Evolutionary conservation across 2,888 invertebrate species (phyloP).

Genomic region (Pogonocherus hispidulus): DNA sequence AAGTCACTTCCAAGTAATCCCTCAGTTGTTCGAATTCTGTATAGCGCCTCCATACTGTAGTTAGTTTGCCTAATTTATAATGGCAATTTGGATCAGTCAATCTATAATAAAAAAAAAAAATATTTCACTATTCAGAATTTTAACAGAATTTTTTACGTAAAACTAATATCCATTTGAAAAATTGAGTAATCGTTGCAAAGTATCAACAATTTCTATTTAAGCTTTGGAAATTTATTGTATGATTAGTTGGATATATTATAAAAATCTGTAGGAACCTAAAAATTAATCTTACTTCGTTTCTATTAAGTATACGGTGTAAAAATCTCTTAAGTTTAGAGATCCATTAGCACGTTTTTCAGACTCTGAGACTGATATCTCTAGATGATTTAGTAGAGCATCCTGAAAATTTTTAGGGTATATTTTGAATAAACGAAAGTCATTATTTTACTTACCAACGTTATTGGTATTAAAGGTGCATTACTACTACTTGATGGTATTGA

Average conservation of each 20-base stretch:
- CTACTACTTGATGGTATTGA: background rate
- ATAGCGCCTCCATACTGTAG: conserved; percentile 84
- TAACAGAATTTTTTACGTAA: no score
- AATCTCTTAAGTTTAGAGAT: conserved; percentile 81
- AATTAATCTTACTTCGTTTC: conserved; percentile 78
- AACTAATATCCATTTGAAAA: no score
- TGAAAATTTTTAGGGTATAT: conserved; percentile 56
- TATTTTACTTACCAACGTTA: conserved; percentile 10
- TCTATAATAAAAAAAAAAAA: conserved; percentile 68
- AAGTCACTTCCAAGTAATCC: conserved; percentile 82
- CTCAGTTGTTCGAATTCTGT: conserved; percentile 88
- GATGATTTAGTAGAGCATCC: conserved; percentile 79
- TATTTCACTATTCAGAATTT: no score
- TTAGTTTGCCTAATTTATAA: conserved; percentile 74
- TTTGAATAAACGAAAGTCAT: background rate
- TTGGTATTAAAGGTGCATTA: background rate
- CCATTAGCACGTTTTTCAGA: conserved; percentile 84
- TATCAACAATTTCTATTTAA: no score
- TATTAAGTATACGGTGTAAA: conserved; percentile 83
- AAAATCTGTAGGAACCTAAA: background rate
- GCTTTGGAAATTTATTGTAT: no score
- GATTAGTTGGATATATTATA: no score
- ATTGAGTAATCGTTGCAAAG: no score
- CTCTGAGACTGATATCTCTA: conserved; percentile 82
- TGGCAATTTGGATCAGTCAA: conserved; percentile 75